Base-by-base conservation (phyloP, 2,888 invertebrate species). In the Thereva nobilitata region DNA sequence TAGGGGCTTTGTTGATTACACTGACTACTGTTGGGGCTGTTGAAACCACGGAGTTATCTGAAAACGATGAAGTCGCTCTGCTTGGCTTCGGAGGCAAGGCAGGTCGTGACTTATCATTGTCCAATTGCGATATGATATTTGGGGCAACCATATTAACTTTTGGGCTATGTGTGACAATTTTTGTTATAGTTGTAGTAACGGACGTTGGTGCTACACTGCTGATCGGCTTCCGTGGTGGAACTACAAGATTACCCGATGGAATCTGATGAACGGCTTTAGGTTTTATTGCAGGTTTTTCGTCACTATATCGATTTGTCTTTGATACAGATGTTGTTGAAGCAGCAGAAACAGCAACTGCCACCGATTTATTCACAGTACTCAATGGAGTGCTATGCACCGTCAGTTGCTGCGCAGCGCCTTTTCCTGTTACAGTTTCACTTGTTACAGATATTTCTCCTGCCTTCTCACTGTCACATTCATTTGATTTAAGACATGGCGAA, bases 121-220 rank as follows among this genome's bases (percentile, higher is more conserved):
- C 72, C 80, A 57, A 77, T 79, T 73, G 74, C 76, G 77, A 79
- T 77, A 79, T 74, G 35, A 79, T 74, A 69, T 75, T 80, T 37
- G 80, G 82, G 72, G 77, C 82, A 69, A 80, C 84, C 74, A 76
- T 82, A 77, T 77, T 83, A 74, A 81, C 84, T 80, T 77, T 84
- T 71, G 80, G 80, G 68, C 72, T 80, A 71, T 79, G 80, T 49
- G 79, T 77, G 9, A 80, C 77, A 73, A 79, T 80, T 74, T 81
- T 81, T 66, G 80, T 78, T 72, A 79, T 74, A 67, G 75, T 74
- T 44, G 63, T 59, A 40, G 69, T 85, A 75, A 90, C 85, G 63
- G 89, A 87, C 71, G 89, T 90, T 70, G 93, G 92, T 72, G 92
- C 92, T 70, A 92, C 92, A 81, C 92, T 92, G 79, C 92, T 92